These are phyloP conservation scores for Pipistrellus kuhlii DNA, from an alignment of 2,797 vertebrate species.

Conservation along the genomic window DNA sequence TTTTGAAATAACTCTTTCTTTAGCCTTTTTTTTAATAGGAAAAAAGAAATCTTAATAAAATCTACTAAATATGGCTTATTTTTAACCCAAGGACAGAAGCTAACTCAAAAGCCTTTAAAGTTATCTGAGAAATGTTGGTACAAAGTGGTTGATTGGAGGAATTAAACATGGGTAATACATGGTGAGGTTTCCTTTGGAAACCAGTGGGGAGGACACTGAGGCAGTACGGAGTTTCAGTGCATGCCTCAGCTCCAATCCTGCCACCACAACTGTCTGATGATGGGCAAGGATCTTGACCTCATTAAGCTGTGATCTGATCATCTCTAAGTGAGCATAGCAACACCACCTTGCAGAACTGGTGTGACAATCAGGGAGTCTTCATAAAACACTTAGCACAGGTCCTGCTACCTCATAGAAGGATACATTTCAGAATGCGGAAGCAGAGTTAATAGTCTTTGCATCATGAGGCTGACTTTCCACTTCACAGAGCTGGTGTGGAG, in stretches of 20 bases:
- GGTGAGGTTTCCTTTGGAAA: not conserved
- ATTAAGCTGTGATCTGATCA: not conserved
- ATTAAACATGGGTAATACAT: not conserved
- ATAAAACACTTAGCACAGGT: not conserved
- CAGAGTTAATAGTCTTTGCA: not conserved
- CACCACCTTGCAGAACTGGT: not conserved
- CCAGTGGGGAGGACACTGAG: not conserved
- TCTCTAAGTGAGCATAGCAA: not conserved
- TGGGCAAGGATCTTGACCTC: not conserved
- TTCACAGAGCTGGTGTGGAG: not conserved
- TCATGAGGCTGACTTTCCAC: not conserved
- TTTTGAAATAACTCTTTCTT: slow-evolving; percentile 32
- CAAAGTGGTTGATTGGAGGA: not conserved
- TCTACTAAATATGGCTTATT: not conserved
- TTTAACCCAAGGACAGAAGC: not conserved
- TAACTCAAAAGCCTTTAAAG: not conserved
- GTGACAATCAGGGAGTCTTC: not conserved
- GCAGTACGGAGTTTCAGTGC: not conserved
- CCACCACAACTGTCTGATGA: too few relatives aligned
- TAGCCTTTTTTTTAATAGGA: not conserved
- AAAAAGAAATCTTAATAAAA: slow-evolving; percentile 9
- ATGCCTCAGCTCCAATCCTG: not conserved
- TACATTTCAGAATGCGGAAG: not conserved
- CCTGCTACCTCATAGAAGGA: not conserved
- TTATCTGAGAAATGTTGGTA: not conserved